A percentile compares a stretch with the other conserved stretches of the same genome.
Evolutionary conservation across 2,797 vertebrate genomes (phyloP).

Genomic region (Acanthiza pusilla): DNA sequence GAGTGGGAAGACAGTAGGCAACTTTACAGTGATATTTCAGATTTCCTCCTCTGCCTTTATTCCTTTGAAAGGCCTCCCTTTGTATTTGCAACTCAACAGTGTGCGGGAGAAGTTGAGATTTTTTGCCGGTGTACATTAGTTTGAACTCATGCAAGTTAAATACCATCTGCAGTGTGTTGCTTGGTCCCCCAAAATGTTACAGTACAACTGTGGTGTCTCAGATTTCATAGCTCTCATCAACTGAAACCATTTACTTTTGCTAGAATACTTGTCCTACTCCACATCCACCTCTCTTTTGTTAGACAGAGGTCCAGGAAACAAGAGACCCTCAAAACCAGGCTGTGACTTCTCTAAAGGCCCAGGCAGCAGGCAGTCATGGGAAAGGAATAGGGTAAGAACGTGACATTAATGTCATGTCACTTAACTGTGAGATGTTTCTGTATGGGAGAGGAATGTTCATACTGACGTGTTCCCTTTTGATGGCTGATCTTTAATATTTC

Average conservation of each 20-base stretch:
- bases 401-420: constrained; percentile 18
- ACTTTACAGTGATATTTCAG: not conserved
- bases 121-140: not conserved
- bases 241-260: not conserved
- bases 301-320: not conserved
- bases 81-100: not conserved
- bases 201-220: not conserved
- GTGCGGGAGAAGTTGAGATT: not conserved
- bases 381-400: not conserved
- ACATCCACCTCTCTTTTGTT: not conserved
- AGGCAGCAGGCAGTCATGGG: not conserved
- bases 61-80: not conserved
- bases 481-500: constrained; percentile 56
- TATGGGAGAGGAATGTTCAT: not conserved
- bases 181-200: not conserved
- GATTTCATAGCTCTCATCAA: not conserved
- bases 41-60: not conserved
- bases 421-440: constrained; percentile 16
- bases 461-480: constrained; percentile 31
- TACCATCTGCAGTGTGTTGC: not conserved
- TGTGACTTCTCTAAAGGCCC: not conserved
- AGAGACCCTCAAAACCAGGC: not conserved
- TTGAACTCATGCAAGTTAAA: not conserved
- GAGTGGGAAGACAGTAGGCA: not conserved
- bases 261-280: not conserved